Base-by-base conservation (phyloP, 1,140 invertebrate genomes). In the Anadara kagoshimensis region DNA sequence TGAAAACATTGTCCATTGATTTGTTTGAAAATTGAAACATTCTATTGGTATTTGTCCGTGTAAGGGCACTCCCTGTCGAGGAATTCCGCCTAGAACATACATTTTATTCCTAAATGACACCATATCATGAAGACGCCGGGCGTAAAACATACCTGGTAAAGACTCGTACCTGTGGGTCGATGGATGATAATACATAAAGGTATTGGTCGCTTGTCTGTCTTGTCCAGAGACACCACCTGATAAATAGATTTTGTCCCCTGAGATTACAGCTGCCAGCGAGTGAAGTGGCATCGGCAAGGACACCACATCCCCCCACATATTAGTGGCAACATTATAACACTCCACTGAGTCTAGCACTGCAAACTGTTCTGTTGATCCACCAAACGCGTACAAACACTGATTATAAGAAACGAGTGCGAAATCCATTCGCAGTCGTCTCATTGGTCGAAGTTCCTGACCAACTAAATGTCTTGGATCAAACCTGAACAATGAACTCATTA, bases 341-440 rank as follows among this genome's bases (percentile, higher is more conserved):
- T 97, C 95, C 0, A 95, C 94, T 16, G 93, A 93, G 65, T 94
- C 93, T 57, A 96, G 93, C 16, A 94, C 96, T 66, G 93, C 95
- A 87, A 97, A 95, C 78, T 95, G 94, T 3, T 96, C 96, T 20
- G 97, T 94, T 94, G 95, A 97, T 12, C 97, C 97, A 43, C 97
- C 97, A 84, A 98, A 94, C 0, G 96, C 96, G 85, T 95, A 97
- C 59, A 98, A 89, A 81, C 92, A 93, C 47, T 94, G 94, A 71
- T 95, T 93, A 86, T 95, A 92, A 12, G 94, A 93, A 36, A 85
- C 82, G 29, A 87, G 69, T 0, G 86, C 83, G 65, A 87, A 87
- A 43, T 89, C 87, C 36, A 87, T 63, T n/a, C 87, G 59, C 10
- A 86, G 71, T 56, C 82, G 68, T 59, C 83, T 67, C 83, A 87